These are phyloP conservation scores for Ctena decussata DNA, from an alignment of 2,888 invertebrate species.

Conservation along the genomic window DNA sequence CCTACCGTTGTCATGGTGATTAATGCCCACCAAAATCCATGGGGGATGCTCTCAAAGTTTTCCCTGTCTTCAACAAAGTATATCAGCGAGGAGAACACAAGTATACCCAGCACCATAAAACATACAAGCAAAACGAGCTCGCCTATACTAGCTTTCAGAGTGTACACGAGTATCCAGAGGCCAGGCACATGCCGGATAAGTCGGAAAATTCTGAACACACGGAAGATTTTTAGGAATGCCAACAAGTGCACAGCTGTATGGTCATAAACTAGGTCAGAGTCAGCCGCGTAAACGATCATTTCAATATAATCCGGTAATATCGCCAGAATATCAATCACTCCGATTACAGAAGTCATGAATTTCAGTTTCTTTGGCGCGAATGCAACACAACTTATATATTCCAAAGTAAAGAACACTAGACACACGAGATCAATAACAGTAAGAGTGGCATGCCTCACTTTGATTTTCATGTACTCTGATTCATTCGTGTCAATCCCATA, in stretches of 20 bases:
- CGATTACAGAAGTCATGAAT: constrained; percentile 53
- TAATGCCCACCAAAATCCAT: constrained; percentile 84
- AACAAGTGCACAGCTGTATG: constrained; percentile 69
- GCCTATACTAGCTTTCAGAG: constrained; percentile 80
- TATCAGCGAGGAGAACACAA: constrained; percentile 83
- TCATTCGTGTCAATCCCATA: background rate
- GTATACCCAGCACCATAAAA: constrained; percentile 81
- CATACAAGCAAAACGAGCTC: constrained; percentile 82
- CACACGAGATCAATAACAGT: constrained; percentile 62
- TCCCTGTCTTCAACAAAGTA: constrained; percentile 80
- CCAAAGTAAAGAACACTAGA: constrained; percentile 61
- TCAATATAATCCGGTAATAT: constrained; percentile 79
- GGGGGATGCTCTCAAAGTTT: constrained; percentile 78
- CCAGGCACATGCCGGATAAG: constrained; percentile 81
- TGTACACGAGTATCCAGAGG: constrained; percentile 83
- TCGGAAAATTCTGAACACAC: constrained; percentile 81
- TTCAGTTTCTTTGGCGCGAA: constrained; percentile 56
- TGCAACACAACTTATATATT: constrained; percentile 57
- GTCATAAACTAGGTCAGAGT: constrained; percentile 52
- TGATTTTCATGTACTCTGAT: background rate
- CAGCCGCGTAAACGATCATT: constrained; percentile 64
- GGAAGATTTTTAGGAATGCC: constrained; percentile 74
- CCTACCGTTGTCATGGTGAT: constrained; percentile 85
- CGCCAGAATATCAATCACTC: constrained; percentile 70
- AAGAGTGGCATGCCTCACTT: constrained; percentile 60